Evolutionary conservation across 2,888 invertebrate species (phyloP), one percentile per base, ranked within the genome.

Genomic region (Erebia epiphron): DNA sequence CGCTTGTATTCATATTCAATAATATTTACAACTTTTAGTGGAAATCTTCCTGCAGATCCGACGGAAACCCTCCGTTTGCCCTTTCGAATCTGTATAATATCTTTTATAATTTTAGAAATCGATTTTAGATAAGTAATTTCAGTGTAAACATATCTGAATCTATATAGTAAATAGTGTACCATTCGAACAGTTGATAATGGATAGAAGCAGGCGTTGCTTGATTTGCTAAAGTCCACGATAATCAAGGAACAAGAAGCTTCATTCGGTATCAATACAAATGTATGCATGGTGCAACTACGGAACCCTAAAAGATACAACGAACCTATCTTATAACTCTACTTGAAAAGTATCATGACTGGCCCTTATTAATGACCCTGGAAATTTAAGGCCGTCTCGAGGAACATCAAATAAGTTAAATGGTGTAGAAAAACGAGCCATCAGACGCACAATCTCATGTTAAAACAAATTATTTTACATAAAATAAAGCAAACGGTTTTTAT

Each of bases 351-450:
- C 43, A 2, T 11, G 43, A 11, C 11, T 52, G n/a, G 52, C 52
- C 52, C 8, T 3, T 35, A 58, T 8, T 18, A 60, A 43, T 10
- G 16, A 60, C 60, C 60, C 18, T 61, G 61, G 18, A 61, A 18
- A 18, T 18, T n/a, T 46, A 46, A 26, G 11, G 10, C 9, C 35
- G 35, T 16, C 64, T 56, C 41, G 41, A n/a, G 18, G 43, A 43
- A 65, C 65, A 65, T 65, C 14, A 43, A 46, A 46, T 46, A 46
- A 65, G 43, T 56, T 56, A 65, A 65, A 65, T 65, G 65, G 65
- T 18, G 18, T 65, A 56, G 18, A 65, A 56, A 64, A 64, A 14
- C 13, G 14, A 5, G 46, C 21, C 18, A 61, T 61, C 43, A 46
- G 46, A 61, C 9, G 18, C 18, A n/a, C 7, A 61, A 61, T 46